Evolutionary conservation across 2,888 invertebrate genomes (phyloP).

Genomic region (Margaritifera margaritifera): DNA sequence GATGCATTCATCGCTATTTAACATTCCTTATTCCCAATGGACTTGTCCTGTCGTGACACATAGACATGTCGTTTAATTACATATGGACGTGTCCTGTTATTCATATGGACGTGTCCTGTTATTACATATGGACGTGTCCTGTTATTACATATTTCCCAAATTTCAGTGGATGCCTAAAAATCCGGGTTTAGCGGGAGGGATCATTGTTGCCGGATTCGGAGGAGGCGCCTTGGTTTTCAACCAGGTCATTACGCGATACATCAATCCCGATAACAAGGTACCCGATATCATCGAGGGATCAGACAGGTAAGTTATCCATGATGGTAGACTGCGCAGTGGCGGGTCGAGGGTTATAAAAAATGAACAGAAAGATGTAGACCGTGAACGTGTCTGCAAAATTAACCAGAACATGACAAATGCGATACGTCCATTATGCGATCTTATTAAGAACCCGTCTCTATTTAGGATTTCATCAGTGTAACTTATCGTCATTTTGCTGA

Average conservation of each 20-base stretch:
- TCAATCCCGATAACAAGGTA: slow-evolving; percentile 69
- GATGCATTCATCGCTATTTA: too few species aligned
- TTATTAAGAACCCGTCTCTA: too few species aligned
- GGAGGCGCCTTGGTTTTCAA: slow-evolving; percentile 71
- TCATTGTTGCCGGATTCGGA: slow-evolving; percentile 72
- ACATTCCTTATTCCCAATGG: too few species aligned
- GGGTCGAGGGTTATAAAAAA: background rate
- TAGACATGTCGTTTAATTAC: too few species aligned
- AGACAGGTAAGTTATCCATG: slow-evolving; percentile 16
- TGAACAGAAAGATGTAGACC: background rate
- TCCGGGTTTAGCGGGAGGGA: slow-evolving; percentile 70
- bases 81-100: too few species aligned
- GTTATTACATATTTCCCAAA: too few species aligned
- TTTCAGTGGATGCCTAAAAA: slow-evolving; percentile 70
- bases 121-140: too few species aligned
- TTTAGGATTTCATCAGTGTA: too few species aligned
- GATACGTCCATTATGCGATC: too few species aligned
- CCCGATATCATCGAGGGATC: slow-evolving; percentile 29
- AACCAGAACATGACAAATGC: background rate
- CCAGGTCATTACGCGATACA: slow-evolving; percentile 70
- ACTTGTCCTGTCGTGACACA: too few species aligned
- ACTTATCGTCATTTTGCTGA: too few species aligned
- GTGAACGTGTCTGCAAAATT: background rate
- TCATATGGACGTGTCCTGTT: too few species aligned
- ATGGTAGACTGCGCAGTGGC: slow-evolving; percentile 20